A percentile compares a stretch with the other conserved stretches of the same genome.
Evolutionary conservation across 2,797 vertebrate species (phyloP).

Genomic region (Chaenodraco wilsoni): DNA sequence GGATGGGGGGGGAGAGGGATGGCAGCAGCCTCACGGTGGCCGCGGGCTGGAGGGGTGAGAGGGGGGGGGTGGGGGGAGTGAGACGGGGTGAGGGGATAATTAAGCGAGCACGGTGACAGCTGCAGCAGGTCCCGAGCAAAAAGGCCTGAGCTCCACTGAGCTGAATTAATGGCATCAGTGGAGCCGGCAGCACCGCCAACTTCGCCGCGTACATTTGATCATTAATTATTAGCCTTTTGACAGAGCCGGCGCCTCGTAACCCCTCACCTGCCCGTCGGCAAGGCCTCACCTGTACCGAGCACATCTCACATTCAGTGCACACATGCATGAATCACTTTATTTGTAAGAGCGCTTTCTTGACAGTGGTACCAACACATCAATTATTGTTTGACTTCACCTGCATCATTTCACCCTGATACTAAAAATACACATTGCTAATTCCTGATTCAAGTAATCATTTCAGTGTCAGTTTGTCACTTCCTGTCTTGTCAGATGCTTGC

Average conservation of each 20-base stretch:
- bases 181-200: conserved; percentile 81
- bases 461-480: conserved; percentile 24
- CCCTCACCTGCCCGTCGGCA: conserved; percentile 81
- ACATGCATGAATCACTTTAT: neutral
- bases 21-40: conserved; percentile 65
- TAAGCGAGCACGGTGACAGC: conserved; percentile 92
- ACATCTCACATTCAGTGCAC: neutral
- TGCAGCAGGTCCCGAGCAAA: conserved; percentile 90
- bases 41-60: conserved; percentile 62
- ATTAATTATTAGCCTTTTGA: conserved; percentile 95
- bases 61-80: conserved; percentile 22
- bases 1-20: neutral
- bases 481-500: conserved; percentile 50
- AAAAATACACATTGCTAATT: neutral
- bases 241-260: conserved; percentile 79
- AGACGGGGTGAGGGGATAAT: conserved; percentile 89
- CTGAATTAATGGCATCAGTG: conserved; percentile 94
- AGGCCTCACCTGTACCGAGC: conserved; percentile 76
- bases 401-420: neutral
- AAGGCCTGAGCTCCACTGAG: conserved; percentile 89
- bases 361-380: neutral
- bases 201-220: conserved; percentile 90
- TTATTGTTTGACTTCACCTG: too few relatives aligned
- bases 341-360: neutral
- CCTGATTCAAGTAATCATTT: too few relatives aligned